Evolutionary conservation across 1,140 invertebrate genomes (phyloP).

Genomic region (Drosophila nebulosa): DNA sequence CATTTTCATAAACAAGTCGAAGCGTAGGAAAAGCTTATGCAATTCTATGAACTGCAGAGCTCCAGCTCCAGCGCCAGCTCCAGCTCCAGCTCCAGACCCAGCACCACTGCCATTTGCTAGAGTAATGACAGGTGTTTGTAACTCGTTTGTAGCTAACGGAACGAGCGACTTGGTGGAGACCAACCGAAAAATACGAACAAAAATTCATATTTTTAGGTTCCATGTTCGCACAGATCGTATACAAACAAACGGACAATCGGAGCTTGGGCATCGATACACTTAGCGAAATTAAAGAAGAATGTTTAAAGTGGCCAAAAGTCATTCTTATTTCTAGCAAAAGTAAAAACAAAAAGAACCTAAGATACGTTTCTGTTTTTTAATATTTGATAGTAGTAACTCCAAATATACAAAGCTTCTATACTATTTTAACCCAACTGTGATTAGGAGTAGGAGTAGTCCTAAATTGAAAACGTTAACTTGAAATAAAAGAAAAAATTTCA

Average conservation of each 20-base stretch:
- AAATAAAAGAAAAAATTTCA: no score
- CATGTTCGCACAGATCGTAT: neutral
- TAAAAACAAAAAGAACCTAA: no score
- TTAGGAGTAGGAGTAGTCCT: no score
- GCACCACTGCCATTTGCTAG: conserved; percentile 47
- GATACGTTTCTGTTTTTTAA: no score
- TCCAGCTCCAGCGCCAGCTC: conserved; percentile 14
- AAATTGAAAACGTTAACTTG: no score
- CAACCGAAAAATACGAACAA: conserved; percentile 23
- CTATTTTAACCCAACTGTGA: no score
- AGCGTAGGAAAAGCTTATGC: conserved; percentile 64
- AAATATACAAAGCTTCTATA: no score
- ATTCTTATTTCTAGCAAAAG: no score
- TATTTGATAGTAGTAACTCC: no score
- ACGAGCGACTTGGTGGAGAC: conserved; percentile 16
- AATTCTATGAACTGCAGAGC: conserved; percentile 41
- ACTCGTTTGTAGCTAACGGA: conserved; percentile 72
- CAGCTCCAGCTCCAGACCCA: conserved; percentile 4
- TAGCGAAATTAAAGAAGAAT: neutral
- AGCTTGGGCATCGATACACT: conserved; percentile 33
- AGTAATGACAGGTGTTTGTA: conserved; percentile 79
- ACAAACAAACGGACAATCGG: conserved; percentile 49
- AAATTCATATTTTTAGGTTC: conserved; percentile 1
- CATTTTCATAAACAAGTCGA: conserved; percentile 79
- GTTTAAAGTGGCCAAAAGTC: neutral